Evolutionary conservation across 2,888 invertebrate genomes (phyloP), one percentile per base, ranked within the genome.

Genomic region (Charanyca ferruginea): DNA sequence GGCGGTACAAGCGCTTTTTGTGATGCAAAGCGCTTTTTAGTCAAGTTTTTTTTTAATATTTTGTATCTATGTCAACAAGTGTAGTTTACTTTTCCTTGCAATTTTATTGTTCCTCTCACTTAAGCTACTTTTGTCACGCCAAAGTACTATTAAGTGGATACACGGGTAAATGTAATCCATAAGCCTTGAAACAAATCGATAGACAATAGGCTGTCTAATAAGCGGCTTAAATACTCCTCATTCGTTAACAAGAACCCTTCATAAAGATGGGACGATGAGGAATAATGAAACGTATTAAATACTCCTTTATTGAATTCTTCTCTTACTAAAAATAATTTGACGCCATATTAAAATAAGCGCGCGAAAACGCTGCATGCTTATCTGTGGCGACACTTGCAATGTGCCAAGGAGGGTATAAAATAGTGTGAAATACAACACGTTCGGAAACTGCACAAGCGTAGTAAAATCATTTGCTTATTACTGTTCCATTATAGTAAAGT

Each of bases 1-100:
- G 66, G 73, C 78, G 79, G 78, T 80, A 78, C 82, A 73, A 81
- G 74, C 85, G 85, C 82, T 84, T 85, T 83, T 83, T 83, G 85
- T 81, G 79, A 81, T 79, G 76, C 78, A 68, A 81, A 84, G 77
- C 81, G 83, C 73, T 85, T 83, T 80, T 77, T 73, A 66, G 66
- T 71, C 59, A 70, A 63, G 62, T 77, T 81, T 79, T 73, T 72
- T 60, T 64, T 52, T 22, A 52, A 41, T 68, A 59, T 64, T 62
- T 52, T 18, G 23, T 49, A 35, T 57, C 49, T 20, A 16, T 41
- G 25, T 53, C 74, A 55, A 55, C 28, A 47, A 23, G 22, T 47
- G 38, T 25, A 28, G 47, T 18, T 11, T 9, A 45, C 7, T 48
- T 47, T 58, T 51, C 45, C 6, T 53, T 42, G 20, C 0, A 3